phyloP scores from a whole-genome alignment of 1,140 invertebrate species.

The Drosophila oshimai region DNA sequence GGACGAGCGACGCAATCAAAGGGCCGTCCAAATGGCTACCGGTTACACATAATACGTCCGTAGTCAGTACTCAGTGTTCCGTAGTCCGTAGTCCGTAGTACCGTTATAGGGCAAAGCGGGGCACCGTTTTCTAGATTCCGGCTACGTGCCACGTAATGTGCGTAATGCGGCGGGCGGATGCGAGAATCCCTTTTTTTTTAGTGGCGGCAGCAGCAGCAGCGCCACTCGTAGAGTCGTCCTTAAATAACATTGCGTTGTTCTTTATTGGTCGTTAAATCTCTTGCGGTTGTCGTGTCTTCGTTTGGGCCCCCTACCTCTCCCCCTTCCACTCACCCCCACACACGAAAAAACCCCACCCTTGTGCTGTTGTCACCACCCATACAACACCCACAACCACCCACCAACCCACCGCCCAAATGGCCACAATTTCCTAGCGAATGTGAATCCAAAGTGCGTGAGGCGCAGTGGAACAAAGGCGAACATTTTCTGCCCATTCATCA shows the following conservation, averaged over 20 bases:
- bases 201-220: too few species aligned
- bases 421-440: slow-evolving; percentile 26
- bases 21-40: slow-evolving; percentile 73
- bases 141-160: slow-evolving; percentile 24
- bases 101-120: too few species aligned
- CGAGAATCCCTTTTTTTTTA: slow-evolving; percentile 71
- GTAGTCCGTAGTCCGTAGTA: neutral
- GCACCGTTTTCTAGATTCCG: slow-evolving; percentile 9
- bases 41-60: slow-evolving; percentile 77
- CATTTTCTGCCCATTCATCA: neutral
- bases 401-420: neutral
- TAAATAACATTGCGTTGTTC: slow-evolving; percentile 79
- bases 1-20: slow-evolving; percentile 57
- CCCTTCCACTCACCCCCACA: neutral
- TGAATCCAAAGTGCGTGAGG: slow-evolving; percentile 27
- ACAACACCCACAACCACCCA: neutral
- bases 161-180: slow-evolving; percentile 38
- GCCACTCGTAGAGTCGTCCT: slow-evolving; percentile 48
- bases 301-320: slow-evolving; percentile 1
- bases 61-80: slow-evolving; percentile 2
- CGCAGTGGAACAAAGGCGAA: slow-evolving; percentile 1
- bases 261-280: slow-evolving; percentile 81
- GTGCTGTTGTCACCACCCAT: slow-evolving; percentile 10
- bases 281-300: slow-evolving; percentile 77
- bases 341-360: slow-evolving; percentile 19